Conservation (phyloP, 2,888 invertebrate species). For the Dicyrtomina minuta region DNA sequence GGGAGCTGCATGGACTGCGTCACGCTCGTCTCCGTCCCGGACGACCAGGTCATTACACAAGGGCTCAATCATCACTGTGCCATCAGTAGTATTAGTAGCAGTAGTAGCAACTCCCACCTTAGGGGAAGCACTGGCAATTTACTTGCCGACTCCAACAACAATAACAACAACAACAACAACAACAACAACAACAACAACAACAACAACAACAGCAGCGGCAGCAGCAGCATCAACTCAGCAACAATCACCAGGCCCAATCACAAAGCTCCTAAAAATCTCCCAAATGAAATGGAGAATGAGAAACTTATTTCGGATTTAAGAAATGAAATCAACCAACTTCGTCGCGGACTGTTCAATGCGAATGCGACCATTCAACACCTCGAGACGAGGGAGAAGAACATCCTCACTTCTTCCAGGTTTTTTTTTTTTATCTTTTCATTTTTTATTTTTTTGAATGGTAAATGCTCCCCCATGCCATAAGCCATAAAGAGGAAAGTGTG, state of each 20-base stretch:
- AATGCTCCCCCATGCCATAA: not conserved
- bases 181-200: too few species aligned
- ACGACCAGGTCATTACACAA: constrained; percentile 51
- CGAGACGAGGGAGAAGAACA: constrained; percentile 33
- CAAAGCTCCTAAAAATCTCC: too few species aligned
- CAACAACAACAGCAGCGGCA: not conserved
- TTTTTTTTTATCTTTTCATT: not conserved
- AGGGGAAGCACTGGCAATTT: not conserved
- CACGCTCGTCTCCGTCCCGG: constrained; percentile 52
- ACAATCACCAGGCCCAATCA: too few species aligned
- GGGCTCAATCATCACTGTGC: constrained; percentile 48
- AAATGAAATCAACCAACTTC: constrained; percentile 45
- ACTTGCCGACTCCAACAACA: too few species aligned
- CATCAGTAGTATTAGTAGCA: not conserved
- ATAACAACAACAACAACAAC: too few species aligned
- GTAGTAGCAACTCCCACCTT: not conserved
- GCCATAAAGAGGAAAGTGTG: not conserved
- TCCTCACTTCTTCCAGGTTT: constrained; percentile 20
- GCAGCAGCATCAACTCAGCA: too few species aligned
- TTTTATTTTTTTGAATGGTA: not conserved
- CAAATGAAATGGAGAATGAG: constrained; percentile 8
- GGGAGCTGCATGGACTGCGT: constrained; percentile 51
- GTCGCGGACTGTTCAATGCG: constrained; percentile 39
- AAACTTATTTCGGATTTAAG: constrained; percentile 37
- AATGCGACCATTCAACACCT: constrained; percentile 46